These are phyloP conservation scores for Elegia similella DNA, from an alignment of 2,888 invertebrate species.

Conservation along the genomic window DNA sequence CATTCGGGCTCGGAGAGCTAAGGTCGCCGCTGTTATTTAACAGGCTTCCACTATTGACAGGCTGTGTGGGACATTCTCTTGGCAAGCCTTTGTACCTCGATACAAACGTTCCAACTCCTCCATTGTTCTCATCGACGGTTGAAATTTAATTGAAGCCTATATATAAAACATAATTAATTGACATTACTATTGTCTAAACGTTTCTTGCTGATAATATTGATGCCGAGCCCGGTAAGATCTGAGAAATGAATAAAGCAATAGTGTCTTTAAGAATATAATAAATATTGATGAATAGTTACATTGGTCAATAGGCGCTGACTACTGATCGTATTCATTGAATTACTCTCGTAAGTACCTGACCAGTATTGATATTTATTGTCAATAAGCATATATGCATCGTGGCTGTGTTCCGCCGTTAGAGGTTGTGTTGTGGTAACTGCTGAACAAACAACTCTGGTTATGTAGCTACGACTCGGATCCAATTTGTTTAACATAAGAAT, in stretches of 20 bases:
- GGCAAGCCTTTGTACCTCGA: background rate
- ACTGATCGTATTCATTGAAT: constrained; percentile 26
- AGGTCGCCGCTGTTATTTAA: constrained; percentile 8
- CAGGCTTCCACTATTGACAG: background rate
- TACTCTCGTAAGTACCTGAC: constrained; percentile 22
- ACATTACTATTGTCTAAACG: background rate
- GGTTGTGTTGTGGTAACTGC: constrained; percentile 6
- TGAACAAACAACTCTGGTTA: background rate
- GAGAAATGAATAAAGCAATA: constrained; percentile 11
- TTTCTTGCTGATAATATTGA: background rate
- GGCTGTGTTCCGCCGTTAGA: background rate
- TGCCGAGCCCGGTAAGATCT: background rate
- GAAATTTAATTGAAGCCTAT: background rate
- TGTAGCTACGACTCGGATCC: background rate
- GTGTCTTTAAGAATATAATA: constrained; percentile 14
- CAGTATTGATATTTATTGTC: constrained; percentile 36
- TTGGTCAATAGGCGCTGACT: constrained; percentile 22
- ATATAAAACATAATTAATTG: background rate
- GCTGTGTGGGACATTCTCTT: background rate
- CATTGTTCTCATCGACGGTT: background rate
- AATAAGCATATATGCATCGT: constrained; percentile 26
- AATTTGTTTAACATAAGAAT: background rate
- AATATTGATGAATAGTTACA: constrained; percentile 24
- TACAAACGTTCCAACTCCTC: background rate
- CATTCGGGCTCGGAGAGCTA: constrained; percentile 1